phyloP scores from a whole-genome alignment of 2,888 invertebrate genomes.

The Epiblema foenella region DNA sequence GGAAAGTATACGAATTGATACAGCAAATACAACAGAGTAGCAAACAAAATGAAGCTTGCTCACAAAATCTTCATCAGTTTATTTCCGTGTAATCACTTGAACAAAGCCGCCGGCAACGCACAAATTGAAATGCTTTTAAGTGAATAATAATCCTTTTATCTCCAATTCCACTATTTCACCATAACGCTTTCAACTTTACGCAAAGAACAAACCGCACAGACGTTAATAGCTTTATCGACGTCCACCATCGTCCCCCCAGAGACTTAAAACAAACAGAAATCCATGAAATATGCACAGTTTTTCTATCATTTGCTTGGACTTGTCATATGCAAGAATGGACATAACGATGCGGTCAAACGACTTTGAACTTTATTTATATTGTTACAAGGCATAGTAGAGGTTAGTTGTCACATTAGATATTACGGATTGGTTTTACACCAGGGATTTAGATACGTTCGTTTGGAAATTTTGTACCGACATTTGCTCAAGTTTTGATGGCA shows the following conservation, averaged over 20 bases:
- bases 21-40: no score
- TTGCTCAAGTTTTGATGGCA: constrained; percentile 12
- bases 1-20: no score
- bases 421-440: constrained; percentile 25
- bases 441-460: constrained; percentile 34
- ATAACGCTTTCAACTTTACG: not conserved
- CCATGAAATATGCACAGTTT: constrained; percentile 43
- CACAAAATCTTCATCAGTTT: not conserved
- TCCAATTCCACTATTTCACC: not conserved
- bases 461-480: constrained; percentile 28
- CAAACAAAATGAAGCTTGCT: not conserved
- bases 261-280: constrained; percentile 22
- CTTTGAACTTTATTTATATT: constrained; percentile 21
- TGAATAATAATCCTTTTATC: not conserved
- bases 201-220: constrained; percentile 28
- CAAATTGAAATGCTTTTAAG: not conserved
- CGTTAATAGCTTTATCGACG: constrained; percentile 38
- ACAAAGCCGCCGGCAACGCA: not conserved
- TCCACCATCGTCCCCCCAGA: constrained; percentile 16
- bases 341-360: not conserved
- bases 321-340: constrained; percentile 36
- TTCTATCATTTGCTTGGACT: constrained; percentile 37
- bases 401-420: constrained; percentile 34
- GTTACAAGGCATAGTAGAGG: not conserved
- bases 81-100: not conserved